These are phyloP conservation scores for Triops cancriformis DNA, from an alignment of 1,140 invertebrate species.

Conservation along the genomic window DNA sequence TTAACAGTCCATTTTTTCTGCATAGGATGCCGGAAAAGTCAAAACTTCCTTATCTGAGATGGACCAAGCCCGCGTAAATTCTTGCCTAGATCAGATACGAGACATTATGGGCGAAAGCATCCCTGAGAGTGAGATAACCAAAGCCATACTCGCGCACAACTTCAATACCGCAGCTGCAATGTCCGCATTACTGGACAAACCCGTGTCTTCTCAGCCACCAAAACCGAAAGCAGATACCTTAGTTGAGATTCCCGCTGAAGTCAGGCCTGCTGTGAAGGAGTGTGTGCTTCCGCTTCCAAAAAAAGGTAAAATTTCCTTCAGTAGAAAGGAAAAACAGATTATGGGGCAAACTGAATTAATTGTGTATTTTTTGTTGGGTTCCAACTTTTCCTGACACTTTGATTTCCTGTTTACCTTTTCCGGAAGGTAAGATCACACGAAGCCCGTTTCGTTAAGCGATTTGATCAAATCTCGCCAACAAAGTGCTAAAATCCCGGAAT, in stretches of 20 bases:
- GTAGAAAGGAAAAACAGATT: background rate
- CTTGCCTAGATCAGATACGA: conserved; percentile 72
- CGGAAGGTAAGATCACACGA: background rate
- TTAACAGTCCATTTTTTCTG: background rate
- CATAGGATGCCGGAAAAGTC: background rate
- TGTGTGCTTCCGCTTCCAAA: background rate
- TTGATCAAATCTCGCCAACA: background rate
- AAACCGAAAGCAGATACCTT: background rate
- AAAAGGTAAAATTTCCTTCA: background rate
- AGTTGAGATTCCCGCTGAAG: background rate
- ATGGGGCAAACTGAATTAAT: background rate
- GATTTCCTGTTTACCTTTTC: background rate
- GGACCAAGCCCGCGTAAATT: conserved; percentile 62
- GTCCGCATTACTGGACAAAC: conserved; percentile 56
- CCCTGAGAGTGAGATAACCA: conserved; percentile 57
- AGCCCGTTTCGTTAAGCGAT: background rate
- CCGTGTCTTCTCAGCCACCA: background rate
- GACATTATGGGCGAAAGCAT: conserved; percentile 68
- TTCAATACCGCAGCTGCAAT: conserved; percentile 63
- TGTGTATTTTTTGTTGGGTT: background rate
- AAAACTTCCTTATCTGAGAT: conserved; percentile 46
- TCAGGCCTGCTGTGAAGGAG: background rate
- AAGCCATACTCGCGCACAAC: conserved; percentile 54
- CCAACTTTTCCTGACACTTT: background rate
- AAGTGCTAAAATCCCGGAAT: background rate